Evolutionary conservation across 1,140 invertebrate species (phyloP), one percentile per base, ranked within the genome.

Genomic region (Pachyrhynchus sulphureomaculatus): DNA sequence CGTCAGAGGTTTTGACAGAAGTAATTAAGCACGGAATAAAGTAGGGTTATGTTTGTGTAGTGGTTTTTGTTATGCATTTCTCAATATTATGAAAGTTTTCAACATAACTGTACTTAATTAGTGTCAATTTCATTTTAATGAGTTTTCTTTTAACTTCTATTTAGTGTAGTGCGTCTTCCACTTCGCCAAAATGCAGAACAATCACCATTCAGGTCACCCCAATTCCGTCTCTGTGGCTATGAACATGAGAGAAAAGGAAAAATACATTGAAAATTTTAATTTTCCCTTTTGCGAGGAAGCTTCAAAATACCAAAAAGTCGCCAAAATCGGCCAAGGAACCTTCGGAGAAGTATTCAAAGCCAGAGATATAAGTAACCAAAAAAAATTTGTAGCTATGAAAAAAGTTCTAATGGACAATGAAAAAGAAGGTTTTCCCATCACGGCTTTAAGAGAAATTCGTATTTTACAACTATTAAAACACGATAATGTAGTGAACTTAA

Each of bases 381-480:
- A 93, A 73, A 93, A 92, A 75, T 87, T 95, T 69, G 96, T 99
- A 0, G 97, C 97, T 0, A 88, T 99, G 84, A 99, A 99, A 73
- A 99, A 99, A 80, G 94, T 99, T 21, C 78, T 99, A 3, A 99
- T 99, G 95, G 96, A 99, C 72, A 99, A 99, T 80, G 96, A 99
- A 81, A 98, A 98, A 79, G 96, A 99, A 86, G 96, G 97, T 90
- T 99, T 99, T 80, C 97, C 97, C 0, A 99, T 99, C 51, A 99
- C 97, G 36, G 97, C 97, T 0, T 75, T 99, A 32, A 80, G 97
- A 72, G 97, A 99, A 83, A 98, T 99, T 54, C 88, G 93, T 71
- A 99, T 99, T 70, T 75, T 99, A n/a, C 95, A 99, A 72, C 79
- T 95, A n/a, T 72, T 99, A 0, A 96, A 97, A 77, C 94, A 99